Conservation (phyloP, 2,797 vertebrate species). For the Margarornis squamiger region DNA sequence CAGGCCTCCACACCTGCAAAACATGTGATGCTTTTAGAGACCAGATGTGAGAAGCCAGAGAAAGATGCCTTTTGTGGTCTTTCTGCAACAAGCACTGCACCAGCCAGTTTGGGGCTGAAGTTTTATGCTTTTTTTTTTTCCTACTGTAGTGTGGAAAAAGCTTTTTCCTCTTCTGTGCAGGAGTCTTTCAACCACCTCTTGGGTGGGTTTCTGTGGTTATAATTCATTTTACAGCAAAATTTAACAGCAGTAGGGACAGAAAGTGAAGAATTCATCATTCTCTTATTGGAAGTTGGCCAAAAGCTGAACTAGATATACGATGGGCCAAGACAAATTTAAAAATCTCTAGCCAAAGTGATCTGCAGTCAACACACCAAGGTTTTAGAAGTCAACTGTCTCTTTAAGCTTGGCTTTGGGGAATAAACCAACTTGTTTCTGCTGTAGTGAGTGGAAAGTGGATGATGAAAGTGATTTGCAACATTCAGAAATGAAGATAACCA, state of each 20-base stretch:
- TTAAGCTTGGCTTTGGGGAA: conserved; percentile 1
- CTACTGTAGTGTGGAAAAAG: neutral
- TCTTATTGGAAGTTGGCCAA: neutral
- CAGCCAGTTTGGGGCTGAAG: neutral
- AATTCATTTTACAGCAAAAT: conserved; percentile 4
- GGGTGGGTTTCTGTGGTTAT: neutral
- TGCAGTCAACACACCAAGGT: neutral
- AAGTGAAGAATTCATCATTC: neutral
- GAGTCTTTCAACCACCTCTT: neutral
- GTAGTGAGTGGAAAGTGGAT: neutral
- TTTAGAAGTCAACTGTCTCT: neutral
- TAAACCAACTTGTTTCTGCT: neutral
- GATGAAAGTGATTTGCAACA: neutral
- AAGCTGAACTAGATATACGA: neutral
- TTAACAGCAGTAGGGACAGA: neutral
- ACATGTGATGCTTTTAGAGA: neutral
- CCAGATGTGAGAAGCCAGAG: neutral
- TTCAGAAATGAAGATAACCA: neutral
- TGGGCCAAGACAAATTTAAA: neutral
- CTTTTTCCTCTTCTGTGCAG: neutral
- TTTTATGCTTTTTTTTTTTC: neutral
- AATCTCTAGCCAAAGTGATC: neutral
- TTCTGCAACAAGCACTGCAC: neutral
- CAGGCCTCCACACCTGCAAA: neutral
- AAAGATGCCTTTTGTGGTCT: neutral